phyloP scores from a whole-genome alignment of 2,113 vertebrate genomes.

The Merops nubicus region DNA sequence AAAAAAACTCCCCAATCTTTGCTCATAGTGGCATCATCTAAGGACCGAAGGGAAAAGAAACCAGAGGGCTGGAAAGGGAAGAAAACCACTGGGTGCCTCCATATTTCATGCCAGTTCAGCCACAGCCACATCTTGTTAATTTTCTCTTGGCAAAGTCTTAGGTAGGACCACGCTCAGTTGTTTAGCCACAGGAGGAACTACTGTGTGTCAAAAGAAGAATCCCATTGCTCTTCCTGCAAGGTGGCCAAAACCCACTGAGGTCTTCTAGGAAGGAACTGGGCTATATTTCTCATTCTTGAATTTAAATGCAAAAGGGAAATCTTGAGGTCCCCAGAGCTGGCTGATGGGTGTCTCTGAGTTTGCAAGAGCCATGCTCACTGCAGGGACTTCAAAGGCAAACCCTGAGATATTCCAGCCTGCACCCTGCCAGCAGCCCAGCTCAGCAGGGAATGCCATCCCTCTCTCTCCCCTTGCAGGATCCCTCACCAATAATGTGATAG shows the following conservation, averaged over 20 bases:
- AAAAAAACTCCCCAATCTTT: neutral
- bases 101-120: neutral
- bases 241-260: fast-evolving
- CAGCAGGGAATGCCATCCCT: neutral
- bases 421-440: neutral
- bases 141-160: neutral
- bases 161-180: fast-evolving
- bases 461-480: neutral
- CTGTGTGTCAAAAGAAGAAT: fast-evolving
- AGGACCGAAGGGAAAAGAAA: neutral
- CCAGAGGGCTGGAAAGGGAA: neutral
- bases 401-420: neutral
- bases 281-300: neutral
- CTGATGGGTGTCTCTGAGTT: neutral
- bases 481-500: neutral
- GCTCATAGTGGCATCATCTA: neutral
- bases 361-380: neutral
- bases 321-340: neutral
- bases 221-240: fast-evolving
- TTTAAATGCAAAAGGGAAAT: neutral
- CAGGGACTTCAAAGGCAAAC: neutral
- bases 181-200: neutral
- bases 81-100: neutral
- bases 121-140: fast-evolving
- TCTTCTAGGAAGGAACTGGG: neutral